Conservation (phyloP, 2,888 invertebrate genomes). For the Keiferia lycopersicella region DNA sequence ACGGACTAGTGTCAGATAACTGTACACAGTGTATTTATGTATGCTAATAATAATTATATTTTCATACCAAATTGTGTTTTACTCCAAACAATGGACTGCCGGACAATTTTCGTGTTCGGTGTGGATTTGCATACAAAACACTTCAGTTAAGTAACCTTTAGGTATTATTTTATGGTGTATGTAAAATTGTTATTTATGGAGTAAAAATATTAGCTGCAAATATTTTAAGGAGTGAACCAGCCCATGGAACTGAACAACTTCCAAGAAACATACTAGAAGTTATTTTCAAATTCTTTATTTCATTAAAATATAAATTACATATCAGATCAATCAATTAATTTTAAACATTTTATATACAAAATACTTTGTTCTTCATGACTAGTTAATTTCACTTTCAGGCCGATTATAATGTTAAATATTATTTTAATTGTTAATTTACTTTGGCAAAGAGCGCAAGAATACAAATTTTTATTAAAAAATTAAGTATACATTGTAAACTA, state of each 20-base stretch:
- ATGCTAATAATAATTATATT: constrained; percentile 62
- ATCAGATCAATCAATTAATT: constrained; percentile 54
- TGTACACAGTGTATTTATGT: constrained; percentile 66
- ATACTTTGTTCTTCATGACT: constrained; percentile 72
- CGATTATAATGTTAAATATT: constrained; percentile 46
- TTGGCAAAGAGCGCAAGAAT: constrained; percentile 41
- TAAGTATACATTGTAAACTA: not conserved
- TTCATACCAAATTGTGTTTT: constrained; percentile 49
- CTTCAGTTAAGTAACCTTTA: not conserved
- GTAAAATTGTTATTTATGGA: too few species aligned
- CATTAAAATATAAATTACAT: constrained; percentile 66
- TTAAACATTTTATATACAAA: constrained; percentile 75
- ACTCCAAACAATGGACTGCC: not conserved
- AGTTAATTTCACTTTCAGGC: constrained; percentile 61
- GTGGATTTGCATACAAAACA: constrained; percentile 6
- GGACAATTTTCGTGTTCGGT: not conserved
- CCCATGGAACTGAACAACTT: too few species aligned
- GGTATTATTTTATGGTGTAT: too few species aligned
- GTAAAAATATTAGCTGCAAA: too few species aligned
- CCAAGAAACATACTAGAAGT: not conserved
- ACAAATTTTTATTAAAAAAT: constrained; percentile 12
- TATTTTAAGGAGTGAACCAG: too few species aligned
- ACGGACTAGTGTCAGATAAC: constrained; percentile 57
- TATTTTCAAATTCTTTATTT: constrained; percentile 62
- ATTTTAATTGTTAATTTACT: constrained; percentile 36